A percentile compares a stretch with the other conserved stretches of the same genome.
These are phyloP conservation scores for Montipora capricornis DNA, from an alignment of 64 coral and sea anemone species.

Conservation along the genomic window DNA sequence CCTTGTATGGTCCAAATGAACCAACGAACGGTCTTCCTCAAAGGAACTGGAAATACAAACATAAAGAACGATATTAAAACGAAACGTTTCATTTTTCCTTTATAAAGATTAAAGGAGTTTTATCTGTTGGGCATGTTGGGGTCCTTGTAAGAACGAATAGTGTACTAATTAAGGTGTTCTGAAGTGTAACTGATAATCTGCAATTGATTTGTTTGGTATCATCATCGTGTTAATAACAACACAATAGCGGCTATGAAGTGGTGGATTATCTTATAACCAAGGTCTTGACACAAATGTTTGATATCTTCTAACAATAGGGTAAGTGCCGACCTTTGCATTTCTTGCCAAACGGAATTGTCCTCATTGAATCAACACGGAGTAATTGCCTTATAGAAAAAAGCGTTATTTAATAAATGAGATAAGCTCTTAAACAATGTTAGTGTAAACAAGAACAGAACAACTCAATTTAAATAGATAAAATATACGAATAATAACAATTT, in stretches of 20 bases:
- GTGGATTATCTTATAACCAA: neutral
- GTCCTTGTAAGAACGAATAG: neutral
- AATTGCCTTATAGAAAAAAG: conserved; percentile 5
- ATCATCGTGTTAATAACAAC: neutral
- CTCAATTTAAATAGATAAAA: conserved; percentile 6
- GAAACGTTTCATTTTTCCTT: neutral
- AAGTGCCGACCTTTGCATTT: neutral
- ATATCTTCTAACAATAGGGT: neutral
- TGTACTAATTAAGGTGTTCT: conserved; percentile 1
- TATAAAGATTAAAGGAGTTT: neutral
- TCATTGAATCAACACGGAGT: neutral
- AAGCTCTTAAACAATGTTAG: neutral
- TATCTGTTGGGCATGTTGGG: neutral
- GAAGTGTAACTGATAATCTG: neutral
- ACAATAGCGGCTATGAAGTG: neutral
- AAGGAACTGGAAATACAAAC: neutral
- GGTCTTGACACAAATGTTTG: neutral
- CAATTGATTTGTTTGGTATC: neutral
- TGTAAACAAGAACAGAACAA: conserved; percentile 19
- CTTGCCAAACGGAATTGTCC: neutral
- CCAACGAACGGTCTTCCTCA: too few relatives aligned
- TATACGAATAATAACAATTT: neutral
- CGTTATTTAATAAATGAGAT: conserved; percentile 37
- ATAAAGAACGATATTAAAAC: neutral
- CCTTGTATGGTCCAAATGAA: neutral